Conservation (phyloP, 1,140 invertebrate genomes). For the Piezodorus guildinii region DNA sequence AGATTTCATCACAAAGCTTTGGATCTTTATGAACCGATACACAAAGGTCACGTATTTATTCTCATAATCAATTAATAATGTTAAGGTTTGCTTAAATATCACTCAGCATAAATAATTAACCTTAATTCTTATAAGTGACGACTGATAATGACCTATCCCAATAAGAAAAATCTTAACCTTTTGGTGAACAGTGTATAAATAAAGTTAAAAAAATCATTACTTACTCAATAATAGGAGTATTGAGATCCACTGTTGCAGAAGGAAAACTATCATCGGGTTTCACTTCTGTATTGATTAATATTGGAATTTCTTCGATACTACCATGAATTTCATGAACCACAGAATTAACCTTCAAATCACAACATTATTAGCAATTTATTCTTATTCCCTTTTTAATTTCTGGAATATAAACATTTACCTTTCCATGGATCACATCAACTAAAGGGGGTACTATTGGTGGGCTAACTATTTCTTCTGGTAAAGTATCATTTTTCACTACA, state of each 20-base stretch:
- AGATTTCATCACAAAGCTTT: no score
- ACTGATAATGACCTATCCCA: no score
- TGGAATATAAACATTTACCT: slow-evolving; percentile 1
- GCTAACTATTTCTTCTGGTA: background rate
- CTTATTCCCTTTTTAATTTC: background rate
- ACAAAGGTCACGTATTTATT: no score
- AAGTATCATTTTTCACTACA: background rate
- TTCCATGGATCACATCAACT: slow-evolving; percentile 17
- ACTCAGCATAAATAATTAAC: no score
- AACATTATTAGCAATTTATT: background rate
- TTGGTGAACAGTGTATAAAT: no score
- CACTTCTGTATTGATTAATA: background rate
- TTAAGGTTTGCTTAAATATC: no score
- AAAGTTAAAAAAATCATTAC: no score
- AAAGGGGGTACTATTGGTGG: slow-evolving; percentile 8
- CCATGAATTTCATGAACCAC: slow-evolving; percentile 18
- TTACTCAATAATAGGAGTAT: no score
- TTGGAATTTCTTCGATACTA: slow-evolving; percentile 16
- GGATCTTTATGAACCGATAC: no score
- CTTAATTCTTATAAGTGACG: no score
- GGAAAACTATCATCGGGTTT: background rate
- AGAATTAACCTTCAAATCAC: slow-evolving; percentile 9
- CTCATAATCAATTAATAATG: no score
- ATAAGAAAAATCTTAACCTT: no score
- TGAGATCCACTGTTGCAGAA: background rate